Evolutionary conservation across 2,113 vertebrate genomes (phyloP).

Genomic region (Nibea coibor): DNA sequence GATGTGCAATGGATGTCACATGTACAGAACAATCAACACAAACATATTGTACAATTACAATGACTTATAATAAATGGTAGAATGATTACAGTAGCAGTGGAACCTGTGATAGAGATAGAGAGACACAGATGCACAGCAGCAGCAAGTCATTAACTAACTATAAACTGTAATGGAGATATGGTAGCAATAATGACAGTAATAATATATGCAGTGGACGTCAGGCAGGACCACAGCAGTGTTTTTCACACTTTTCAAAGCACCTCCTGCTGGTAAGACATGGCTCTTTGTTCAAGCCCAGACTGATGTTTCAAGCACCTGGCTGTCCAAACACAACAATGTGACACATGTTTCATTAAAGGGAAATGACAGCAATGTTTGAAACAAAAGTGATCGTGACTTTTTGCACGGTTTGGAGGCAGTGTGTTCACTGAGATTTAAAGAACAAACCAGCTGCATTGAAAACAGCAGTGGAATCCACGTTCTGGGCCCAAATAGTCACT

Average conservation of each 20-base stretch:
- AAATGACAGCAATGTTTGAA: slow-evolving; percentile 24
- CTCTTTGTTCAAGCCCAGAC: slow-evolving; percentile 43
- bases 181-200: no score
- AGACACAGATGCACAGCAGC: no score
- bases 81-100: no score
- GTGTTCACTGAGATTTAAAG: slow-evolving; percentile 16
- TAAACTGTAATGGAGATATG: no score
- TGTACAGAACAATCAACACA: no score
- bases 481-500: not conserved
- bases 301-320: slow-evolving; percentile 31
- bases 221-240: no score
- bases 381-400: slow-evolving; percentile 31
- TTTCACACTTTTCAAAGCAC: slow-evolving; percentile 26
- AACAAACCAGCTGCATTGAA: not conserved
- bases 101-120: no score
- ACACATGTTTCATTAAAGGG: slow-evolving; percentile 39
- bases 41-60: no score
- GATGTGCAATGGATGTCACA: no score
- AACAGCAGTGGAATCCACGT: not conserved
- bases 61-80: no score
- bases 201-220: no score
- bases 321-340: slow-evolving; percentile 6
- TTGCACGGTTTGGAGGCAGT: slow-evolving; percentile 9
- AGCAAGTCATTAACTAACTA: no score
- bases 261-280: slow-evolving; percentile 13